Base-by-base conservation (phyloP, 2,113 vertebrate genomes). In the Megaptera novaeangliae region DNA sequence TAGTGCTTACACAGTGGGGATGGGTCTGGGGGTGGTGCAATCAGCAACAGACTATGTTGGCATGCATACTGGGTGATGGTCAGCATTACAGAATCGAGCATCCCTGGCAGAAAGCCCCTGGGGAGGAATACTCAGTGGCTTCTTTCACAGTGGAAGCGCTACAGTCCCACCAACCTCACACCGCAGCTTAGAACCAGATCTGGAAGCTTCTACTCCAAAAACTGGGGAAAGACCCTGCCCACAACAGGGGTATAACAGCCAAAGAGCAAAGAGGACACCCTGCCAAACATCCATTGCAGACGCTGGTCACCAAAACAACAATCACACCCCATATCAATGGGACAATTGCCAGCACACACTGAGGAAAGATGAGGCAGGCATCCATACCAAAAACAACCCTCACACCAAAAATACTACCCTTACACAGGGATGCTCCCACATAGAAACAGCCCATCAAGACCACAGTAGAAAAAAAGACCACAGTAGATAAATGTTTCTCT, bases 121-220 rank as follows among this genome's bases (percentile, higher is more conserved):
- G 72, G 27, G 2, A 31, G 41, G 41, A 74, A 31, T 9, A 10
- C 41, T 17, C 72, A 5, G 4, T 46, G 27, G 71, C n/a, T 27
- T 74, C 27, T 46, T 46, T 74, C 14, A 29, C 4, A 31, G 4
- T 3, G 2, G 44, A 46, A 74, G 41, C 6, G 0, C 41, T 46
- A 44, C 72, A 74, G 41, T 46, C 27, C 9, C 7, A 11, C 14
- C 29, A 29, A 74, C 72, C 14, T 9, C 71, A 44, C 41, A 31
- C 72, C 8, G 1, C 14, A 46, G 41, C 72, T 74, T 46, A 46
- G 14, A 31, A 46, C 46, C 41, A 31, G 72, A 29, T 31, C 72
- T 74, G 72, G 72, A 17, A 1, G 44, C 72, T 74, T 46, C 72
- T 31, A 5, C 27, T 46, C 8, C 41, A 46, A 74, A 23, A 74